Base-by-base conservation (phyloP, 1,140 invertebrate genomes). In the Ceratosolen solmsi region DNA sequence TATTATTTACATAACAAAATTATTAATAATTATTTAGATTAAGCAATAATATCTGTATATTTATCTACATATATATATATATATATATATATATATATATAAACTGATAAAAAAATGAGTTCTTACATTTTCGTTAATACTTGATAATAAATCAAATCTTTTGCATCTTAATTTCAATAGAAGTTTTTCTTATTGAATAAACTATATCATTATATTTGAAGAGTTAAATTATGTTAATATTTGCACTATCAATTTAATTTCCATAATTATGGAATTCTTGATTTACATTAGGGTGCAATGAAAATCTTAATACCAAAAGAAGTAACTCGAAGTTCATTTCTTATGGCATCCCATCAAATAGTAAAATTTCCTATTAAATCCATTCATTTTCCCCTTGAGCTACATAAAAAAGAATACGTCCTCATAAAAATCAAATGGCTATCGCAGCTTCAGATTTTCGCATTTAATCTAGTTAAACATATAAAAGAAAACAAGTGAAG, bases 341-440 rank as follows among this genome's bases (percentile, higher is more conserved):
- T 58, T 54, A 41, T 75, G 8, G 25, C 27, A 65, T 76, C 3
- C 74, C 49, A 76, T 76, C 38, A 76, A 76, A 76, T 76, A 65
- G 58, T 76, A 63, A 76, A 76, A 30, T 76, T 76, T 49, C 74
- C 25, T 65, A 76, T 63, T 76, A 76, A 76, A 76, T 41, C 36
- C 74, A 65, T 65, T 30, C 74, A 65, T 76, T 46, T 46, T 33
- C 60, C 58, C 58, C 58, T 46, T 22, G 74, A 76, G 58, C 25
- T 41, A 60, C 58, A 38, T 76, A 76, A 76, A 76, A 75, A 65
- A 30, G 56, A 65, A 65, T 63, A 63, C 15, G 74, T 38, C 2
- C 30, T 49, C 74, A 49, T 76, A 76, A 76, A 76, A 76, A 65
- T 76, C 74, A 33, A 60, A 75, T 75, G 60, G n/a, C 51, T 27